These are phyloP conservation scores for Drosophila fuyamai DNA, from an alignment of 1,140 invertebrate species.

Conservation along the genomic window DNA sequence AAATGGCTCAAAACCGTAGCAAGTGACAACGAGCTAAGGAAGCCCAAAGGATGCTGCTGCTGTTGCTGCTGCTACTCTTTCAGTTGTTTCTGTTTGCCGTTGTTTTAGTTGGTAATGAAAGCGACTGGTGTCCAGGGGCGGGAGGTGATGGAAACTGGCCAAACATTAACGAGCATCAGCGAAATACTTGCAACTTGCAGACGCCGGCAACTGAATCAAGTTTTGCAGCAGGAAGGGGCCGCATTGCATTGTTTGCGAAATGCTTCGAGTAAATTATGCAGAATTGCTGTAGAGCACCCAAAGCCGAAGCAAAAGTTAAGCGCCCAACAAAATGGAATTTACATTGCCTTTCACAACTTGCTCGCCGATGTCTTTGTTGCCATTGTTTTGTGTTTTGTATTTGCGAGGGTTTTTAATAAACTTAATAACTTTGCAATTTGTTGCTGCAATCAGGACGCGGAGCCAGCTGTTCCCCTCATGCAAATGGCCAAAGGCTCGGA, in stretches of 20 bases:
- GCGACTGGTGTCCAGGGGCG: constrained; percentile 25
- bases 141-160: constrained; percentile 39
- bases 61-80: constrained; percentile 17
- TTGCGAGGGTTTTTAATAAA: constrained; percentile 68
- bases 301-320: constrained; percentile 66
- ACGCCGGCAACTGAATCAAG: constrained; percentile 35
- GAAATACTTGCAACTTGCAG: constrained; percentile 72
- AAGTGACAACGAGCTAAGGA: constrained; percentile 44
- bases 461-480: constrained; percentile 41
- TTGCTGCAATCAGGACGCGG: constrained; percentile 71
- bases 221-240: constrained; percentile 17
- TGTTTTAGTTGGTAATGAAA: constrained; percentile 63
- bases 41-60: constrained; percentile 37
- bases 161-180: constrained; percentile 81
- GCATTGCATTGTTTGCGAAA: constrained; percentile 73
- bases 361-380: constrained; percentile 49
- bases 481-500: constrained; percentile 40
- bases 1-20: constrained; percentile 27
- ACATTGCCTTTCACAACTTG: constrained; percentile 35
- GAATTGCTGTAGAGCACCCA: constrained; percentile 48
- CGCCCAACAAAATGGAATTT: constrained; percentile 73
- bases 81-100: constrained; percentile 42
- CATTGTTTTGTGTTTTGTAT: constrained; percentile 33
- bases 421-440: constrained; percentile 82
- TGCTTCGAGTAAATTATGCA: constrained; percentile 78